phyloP scores from a whole-genome alignment of 23 tunicate genomes.

The Pegea sp. region DNA sequence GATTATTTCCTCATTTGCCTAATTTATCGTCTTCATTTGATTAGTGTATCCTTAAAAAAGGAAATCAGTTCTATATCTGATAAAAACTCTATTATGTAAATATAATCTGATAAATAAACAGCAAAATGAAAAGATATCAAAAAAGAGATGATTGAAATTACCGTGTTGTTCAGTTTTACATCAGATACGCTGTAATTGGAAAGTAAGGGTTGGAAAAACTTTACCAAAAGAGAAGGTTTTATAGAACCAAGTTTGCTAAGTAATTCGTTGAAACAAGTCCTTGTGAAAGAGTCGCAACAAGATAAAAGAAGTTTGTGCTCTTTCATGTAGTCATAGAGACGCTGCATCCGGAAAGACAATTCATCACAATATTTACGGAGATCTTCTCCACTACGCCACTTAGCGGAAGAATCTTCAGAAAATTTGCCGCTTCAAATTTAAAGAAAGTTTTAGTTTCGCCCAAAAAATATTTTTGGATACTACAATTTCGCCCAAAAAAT shows the following conservation, averaged over 20 bases:
- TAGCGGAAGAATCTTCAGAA: slow-evolving; percentile 16
- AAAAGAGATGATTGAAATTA: background rate
- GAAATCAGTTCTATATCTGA: too few species aligned
- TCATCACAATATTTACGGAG: slow-evolving; percentile 8
- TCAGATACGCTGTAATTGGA: slow-evolving; percentile 54
- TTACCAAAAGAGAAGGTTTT: slow-evolving; percentile 45
- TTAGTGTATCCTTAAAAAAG: too few species aligned
- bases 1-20: too few species aligned
- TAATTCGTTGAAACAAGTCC: slow-evolving; percentile 60
- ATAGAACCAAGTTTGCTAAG: slow-evolving; percentile 23
- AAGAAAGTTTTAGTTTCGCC: too few species aligned
- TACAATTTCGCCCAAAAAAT: slow-evolving; percentile 1
- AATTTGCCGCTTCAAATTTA: slow-evolving; percentile 8
- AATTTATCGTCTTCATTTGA: too few species aligned
- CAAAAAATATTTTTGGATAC: background rate
- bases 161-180: slow-evolving; percentile 53
- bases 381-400: slow-evolving; percentile 11
- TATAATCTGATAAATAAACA: too few species aligned
- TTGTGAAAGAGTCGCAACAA: slow-evolving; percentile 73
- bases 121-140: too few species aligned
- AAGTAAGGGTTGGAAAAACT: slow-evolving; percentile 54
- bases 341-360: too few species aligned
- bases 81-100: too few species aligned
- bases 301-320: too few species aligned
- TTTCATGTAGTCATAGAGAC: too few species aligned